Conservation (phyloP, 2,888 invertebrate genomes). For the Ceramica pisi region DNA sequence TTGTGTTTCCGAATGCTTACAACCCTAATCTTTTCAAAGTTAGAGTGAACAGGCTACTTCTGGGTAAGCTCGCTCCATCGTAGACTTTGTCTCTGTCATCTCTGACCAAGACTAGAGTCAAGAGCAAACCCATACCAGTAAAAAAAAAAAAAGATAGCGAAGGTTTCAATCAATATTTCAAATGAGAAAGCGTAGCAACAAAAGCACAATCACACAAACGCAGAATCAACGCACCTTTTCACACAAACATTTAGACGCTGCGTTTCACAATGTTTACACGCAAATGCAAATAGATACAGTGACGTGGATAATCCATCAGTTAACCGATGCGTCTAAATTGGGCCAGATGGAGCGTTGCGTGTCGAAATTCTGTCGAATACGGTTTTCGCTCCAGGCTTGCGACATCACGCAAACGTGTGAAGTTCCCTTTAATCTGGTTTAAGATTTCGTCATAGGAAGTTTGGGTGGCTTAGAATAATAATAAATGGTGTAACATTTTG, state of each 20-base stretch:
- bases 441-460: constrained; percentile 61
- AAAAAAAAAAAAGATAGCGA: too few species aligned
- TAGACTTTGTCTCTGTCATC: too few species aligned
- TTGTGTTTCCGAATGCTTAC: too few species aligned
- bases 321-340: constrained; percentile 60
- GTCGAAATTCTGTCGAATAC: constrained; percentile 57
- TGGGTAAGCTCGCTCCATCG: too few species aligned
- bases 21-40: too few species aligned
- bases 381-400: constrained; percentile 47
- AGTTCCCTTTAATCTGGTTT: constrained; percentile 46
- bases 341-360: constrained; percentile 52
- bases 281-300: constrained; percentile 60
- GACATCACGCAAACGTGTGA: constrained; percentile 51
- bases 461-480: constrained; percentile 42
- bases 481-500: constrained; percentile 48
- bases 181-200: not conserved
- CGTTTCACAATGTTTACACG: constrained; percentile 61
- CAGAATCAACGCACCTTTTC: constrained; percentile 31
- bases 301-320: constrained; percentile 49
- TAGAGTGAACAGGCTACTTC: too few species aligned
- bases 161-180: too few species aligned
- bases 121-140: too few species aligned
- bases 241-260: constrained; percentile 35
- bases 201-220: constrained; percentile 15
- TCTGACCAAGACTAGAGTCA: too few species aligned